phyloP scores from a whole-genome alignment of 1,140 invertebrate genomes.

The Platyura marginata region DNA sequence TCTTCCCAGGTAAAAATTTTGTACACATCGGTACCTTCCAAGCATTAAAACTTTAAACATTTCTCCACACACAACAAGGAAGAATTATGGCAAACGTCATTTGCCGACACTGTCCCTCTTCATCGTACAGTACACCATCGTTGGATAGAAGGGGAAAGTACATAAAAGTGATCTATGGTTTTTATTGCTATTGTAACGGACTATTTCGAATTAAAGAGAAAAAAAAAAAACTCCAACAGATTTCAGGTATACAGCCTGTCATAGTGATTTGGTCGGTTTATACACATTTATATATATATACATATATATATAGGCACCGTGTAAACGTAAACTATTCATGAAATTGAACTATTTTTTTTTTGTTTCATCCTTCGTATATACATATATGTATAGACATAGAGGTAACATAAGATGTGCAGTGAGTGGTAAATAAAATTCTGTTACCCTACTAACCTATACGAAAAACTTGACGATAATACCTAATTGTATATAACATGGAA shows the following conservation, averaged over 20 bases:
- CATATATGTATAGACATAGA: not conserved
- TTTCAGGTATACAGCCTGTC: no score
- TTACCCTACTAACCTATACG: no score
- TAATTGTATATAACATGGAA: no score
- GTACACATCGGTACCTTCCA: no score
- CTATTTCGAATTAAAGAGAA: not conserved
- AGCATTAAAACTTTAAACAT: no score
- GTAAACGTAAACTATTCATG: not conserved
- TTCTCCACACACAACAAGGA: not conserved
- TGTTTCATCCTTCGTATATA: not conserved
- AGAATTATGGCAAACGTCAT: not conserved
- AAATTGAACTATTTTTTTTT: not conserved
- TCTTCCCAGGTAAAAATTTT: not conserved
- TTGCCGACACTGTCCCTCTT: not conserved
- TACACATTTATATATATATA: not conserved
- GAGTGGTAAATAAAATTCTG: not conserved
- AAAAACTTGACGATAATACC: no score
- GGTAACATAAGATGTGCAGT: not conserved
- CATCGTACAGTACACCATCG: not conserved
- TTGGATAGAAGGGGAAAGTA: not conserved
- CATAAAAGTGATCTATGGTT: not conserved
- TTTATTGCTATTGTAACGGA: not conserved
- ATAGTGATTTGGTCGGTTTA: no score
- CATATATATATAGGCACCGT: not conserved
- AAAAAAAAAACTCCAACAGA: no score